These are phyloP conservation scores for Nephila pilipes DNA, from an alignment of 1,140 invertebrate genomes.

Conservation along the genomic window DNA sequence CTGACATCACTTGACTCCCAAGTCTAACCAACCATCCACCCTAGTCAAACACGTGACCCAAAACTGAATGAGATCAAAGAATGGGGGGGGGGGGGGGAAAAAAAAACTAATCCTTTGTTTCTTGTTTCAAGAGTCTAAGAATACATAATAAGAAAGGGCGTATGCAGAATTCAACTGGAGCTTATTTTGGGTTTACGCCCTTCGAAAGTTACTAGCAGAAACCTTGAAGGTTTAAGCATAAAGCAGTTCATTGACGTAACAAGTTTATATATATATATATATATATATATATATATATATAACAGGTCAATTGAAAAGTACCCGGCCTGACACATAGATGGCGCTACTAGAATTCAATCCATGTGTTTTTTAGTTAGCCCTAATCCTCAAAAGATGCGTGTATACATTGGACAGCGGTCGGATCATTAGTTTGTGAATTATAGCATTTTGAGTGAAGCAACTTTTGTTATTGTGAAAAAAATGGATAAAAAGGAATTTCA, in stretches of 20 bases:
- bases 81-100: not conserved
- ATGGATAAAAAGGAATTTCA: too few relatives aligned
- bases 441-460: too few relatives aligned
- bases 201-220: slow-evolving; percentile 55
- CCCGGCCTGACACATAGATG: too few relatives aligned
- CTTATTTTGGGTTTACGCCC: slow-evolving; percentile 71
- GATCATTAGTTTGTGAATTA: too few relatives aligned
- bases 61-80: slow-evolving; percentile 71
- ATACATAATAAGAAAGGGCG: slow-evolving; percentile 70
- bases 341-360: too few relatives aligned
- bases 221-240: slow-evolving; percentile 43
- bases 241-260: slow-evolving; percentile 35
- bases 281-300: too few relatives aligned
- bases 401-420: too few relatives aligned
- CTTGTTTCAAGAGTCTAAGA: slow-evolving; percentile 66
- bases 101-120: slow-evolving; percentile 56
- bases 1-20: not conserved
- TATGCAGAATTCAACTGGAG: slow-evolving; percentile 65
- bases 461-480: too few relatives aligned
- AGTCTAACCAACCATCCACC: slow-evolving; percentile 51
- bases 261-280: too few relatives aligned
- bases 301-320: too few relatives aligned
- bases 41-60: slow-evolving; percentile 69
- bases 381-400: too few relatives aligned
- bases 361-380: too few relatives aligned